Conservation (phyloP, 2,888 invertebrate species). For the Deilephila elpenor region DNA sequence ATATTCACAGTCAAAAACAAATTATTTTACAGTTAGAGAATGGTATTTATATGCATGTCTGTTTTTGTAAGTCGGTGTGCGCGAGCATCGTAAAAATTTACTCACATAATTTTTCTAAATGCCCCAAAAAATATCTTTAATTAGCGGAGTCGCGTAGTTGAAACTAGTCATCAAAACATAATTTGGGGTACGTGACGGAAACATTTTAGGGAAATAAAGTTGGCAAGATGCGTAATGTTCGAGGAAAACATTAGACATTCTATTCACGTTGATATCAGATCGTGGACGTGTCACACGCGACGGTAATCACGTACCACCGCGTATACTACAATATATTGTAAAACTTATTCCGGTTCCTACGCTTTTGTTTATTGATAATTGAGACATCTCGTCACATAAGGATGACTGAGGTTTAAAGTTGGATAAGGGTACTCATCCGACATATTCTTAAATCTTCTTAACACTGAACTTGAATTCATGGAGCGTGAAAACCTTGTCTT, state of each 20-base stretch:
- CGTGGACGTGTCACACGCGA: not conserved
- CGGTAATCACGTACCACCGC: constrained; percentile 10
- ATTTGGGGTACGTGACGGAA: not conserved
- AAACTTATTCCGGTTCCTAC: not conserved
- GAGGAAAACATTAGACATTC: constrained; percentile 33
- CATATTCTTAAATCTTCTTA: too few relatives aligned
- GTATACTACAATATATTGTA: not conserved
- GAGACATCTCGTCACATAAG: not conserved
- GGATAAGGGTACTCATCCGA: not conserved
- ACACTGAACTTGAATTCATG: too few relatives aligned
- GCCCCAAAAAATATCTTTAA: too few relatives aligned
- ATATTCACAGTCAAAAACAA: too few relatives aligned
- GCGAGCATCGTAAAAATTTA: too few relatives aligned
- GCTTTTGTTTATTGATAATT: not conserved
- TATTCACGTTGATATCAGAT: constrained; percentile 23
- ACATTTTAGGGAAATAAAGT: not conserved
- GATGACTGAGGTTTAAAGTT: not conserved
- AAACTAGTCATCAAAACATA: not conserved
- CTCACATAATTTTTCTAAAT: too few relatives aligned
- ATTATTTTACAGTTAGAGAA: too few relatives aligned
- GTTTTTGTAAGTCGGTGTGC: too few relatives aligned
- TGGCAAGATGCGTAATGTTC: not conserved
- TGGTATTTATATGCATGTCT: too few relatives aligned
- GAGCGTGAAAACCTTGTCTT: too few relatives aligned
- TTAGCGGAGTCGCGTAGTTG: too few relatives aligned